Evolutionary conservation across 2,888 invertebrate genomes (phyloP), one percentile per base, ranked within the genome.

Genomic region (Mamestra brassicae): DNA sequence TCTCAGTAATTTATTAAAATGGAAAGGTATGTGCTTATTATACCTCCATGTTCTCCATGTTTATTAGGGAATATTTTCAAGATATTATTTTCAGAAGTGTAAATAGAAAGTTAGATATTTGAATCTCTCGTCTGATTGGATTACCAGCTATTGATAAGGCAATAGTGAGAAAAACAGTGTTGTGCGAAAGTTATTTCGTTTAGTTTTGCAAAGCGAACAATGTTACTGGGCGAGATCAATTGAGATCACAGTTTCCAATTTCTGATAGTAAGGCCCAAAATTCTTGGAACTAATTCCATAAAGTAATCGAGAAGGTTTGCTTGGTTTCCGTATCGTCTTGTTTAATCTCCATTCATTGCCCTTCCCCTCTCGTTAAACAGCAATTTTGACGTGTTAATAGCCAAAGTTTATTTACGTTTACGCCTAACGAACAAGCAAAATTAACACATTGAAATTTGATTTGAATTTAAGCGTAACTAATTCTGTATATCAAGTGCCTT

Each of bases 311-410:
- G 91, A 90, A 93, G 92, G 92, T 92, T 88, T 89, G 87, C 90
- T 85, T 91, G 93, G 92, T 91, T 90, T 92, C 90, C 91, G 91
- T 94, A 95, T 95, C 93, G 92, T 90, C 93, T 93, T 93, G 94
- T 94, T 95, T 95, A 95, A 95, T 95, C 95, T 95, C 90, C 92
- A 94, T 95, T 94, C 92, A 93, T 92, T 92, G 93, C 91, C 90
- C 91, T 91, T 52, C 91, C 94, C 92, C 93, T 92, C 93, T 94
- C 94, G 94, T 94, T 93, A 93, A 94, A 94, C 92, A 93, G 90
- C 93, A 94, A 94, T 94, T 94, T 93, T 94, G 94, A 95, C 92
- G 95, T 94, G 95, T 93, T 95, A 95, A 95, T 94, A 93, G 94
- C 91, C 89, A 90, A 94, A 94, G 93, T 93, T 94, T 94, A 93